Percentiles rank a stretch among this genome's conserved stretches.
These are phyloP conservation scores for Lithophane semibrunnea DNA, from an alignment of 2,888 invertebrate species.

Conservation along the genomic window DNA sequence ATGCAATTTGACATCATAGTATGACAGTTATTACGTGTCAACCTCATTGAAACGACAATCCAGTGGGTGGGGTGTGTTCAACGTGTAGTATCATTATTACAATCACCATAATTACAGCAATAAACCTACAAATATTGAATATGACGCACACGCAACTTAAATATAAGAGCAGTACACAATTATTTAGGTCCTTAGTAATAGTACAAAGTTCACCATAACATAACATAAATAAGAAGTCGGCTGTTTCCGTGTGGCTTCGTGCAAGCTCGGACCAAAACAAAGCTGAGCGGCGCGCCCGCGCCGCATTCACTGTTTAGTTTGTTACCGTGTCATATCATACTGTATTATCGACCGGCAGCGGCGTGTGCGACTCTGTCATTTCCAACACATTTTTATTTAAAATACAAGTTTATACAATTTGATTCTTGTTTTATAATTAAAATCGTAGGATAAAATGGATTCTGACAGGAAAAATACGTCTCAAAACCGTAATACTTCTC, in stretches of 20 bases:
- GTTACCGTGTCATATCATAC: conserved; percentile 78
- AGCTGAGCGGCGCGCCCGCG: conserved; percentile 66
- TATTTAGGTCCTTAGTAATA: conserved; percentile 60
- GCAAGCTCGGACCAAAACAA: conserved; percentile 84
- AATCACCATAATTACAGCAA: conserved; percentile 5
- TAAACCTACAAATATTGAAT: not conserved
- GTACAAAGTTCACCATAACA: conserved; percentile 79
- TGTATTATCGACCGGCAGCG: conserved; percentile 77
- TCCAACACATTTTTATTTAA: conserved; percentile 13
- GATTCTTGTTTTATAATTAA: conserved; percentile 40
- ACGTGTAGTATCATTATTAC: not conserved
- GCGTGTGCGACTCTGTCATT: conserved; percentile 72
- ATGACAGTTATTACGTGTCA: not conserved
- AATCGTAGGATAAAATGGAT: conserved; percentile 76
- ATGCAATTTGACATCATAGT: not conserved
- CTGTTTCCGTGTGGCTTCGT: conserved; percentile 81
- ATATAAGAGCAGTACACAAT: conserved; percentile 39
- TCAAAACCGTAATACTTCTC: conserved; percentile 75
- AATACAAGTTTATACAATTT: conserved; percentile 18
- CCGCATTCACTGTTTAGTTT: conserved; percentile 72
- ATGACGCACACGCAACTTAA: conserved; percentile 29
- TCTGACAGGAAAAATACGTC: conserved; percentile 76
- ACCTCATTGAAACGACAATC: not conserved
- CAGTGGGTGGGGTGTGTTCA: not conserved
- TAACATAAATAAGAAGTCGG: conserved; percentile 80